Evolutionary conservation across 2,113 vertebrate species (phyloP).

Genomic region (Istiophorus platypterus): DNA sequence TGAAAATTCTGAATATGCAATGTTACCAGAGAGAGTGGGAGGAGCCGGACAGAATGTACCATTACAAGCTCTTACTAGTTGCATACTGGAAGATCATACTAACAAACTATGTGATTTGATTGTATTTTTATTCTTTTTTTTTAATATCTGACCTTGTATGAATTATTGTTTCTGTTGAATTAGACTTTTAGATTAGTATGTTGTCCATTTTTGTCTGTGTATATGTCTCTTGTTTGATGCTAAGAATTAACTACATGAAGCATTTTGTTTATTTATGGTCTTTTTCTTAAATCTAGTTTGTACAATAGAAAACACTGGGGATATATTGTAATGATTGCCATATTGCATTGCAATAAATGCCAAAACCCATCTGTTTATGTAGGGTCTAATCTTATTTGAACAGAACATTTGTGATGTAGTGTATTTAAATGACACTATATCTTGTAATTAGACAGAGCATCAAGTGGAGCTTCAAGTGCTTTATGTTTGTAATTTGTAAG

Average conservation of each 20-base stretch:
- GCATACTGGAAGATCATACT: constrained; percentile 70
- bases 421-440: constrained; percentile 28
- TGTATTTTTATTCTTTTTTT: constrained; percentile 45
- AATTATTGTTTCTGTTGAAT: constrained; percentile 61
- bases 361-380: constrained; percentile 66
- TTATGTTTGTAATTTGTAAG: constrained; percentile 33
- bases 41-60: constrained; percentile 90
- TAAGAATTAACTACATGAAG: constrained; percentile 92
- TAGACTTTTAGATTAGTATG: constrained; percentile 78
- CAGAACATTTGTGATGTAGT: constrained; percentile 17
- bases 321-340: constrained; percentile 87
- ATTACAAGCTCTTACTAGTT: constrained; percentile 91
- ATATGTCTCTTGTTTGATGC: constrained; percentile 78
- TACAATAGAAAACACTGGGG: constrained; percentile 94
- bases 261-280: constrained; percentile 99
- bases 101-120: constrained; percentile 66
- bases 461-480: neutral
- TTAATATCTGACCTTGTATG: constrained; percentile 39
- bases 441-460: constrained; percentile 1
- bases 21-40: constrained; percentile 82
- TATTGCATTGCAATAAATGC: constrained; percentile 95
- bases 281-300: constrained; percentile 99
- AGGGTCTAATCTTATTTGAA: constrained; percentile 33
- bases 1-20: constrained; percentile 93
- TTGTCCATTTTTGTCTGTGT: constrained; percentile 78